These are phyloP conservation scores for Eristalis pertinax DNA, from an alignment of 2,888 invertebrate genomes.

Conservation along the genomic window DNA sequence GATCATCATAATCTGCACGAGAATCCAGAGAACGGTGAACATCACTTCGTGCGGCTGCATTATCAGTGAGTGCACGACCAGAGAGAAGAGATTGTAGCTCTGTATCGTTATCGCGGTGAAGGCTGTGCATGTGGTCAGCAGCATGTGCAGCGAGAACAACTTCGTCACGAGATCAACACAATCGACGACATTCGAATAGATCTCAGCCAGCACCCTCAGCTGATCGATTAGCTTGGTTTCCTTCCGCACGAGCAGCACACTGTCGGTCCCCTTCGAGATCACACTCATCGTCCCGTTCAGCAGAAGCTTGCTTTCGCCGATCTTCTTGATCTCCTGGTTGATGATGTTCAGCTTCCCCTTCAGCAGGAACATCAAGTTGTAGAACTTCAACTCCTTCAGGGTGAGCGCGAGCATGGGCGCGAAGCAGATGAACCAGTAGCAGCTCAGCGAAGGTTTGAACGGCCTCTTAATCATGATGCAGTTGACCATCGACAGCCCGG, in stretches of 20 bases:
- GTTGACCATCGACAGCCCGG: constrained; percentile 74
- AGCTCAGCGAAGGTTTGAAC: constrained; percentile 47
- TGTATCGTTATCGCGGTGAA: constrained; percentile 75
- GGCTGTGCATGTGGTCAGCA: constrained; percentile 73
- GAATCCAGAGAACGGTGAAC: constrained; percentile 74
- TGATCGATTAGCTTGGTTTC: constrained; percentile 27
- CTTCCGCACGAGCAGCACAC: background rate
- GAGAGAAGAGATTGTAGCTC: constrained; percentile 74
- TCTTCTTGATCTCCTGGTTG: constrained; percentile 58
- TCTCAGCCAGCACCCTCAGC: constrained; percentile 69
- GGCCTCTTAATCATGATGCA: constrained; percentile 73
- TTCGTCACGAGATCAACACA: constrained; percentile 71
- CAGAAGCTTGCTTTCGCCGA: constrained; percentile 26
- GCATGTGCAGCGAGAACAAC: constrained; percentile 74
- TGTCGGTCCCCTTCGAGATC: background rate
- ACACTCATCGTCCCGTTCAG: background rate
- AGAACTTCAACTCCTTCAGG: constrained; percentile 75
- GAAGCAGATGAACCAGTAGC: constrained; percentile 75
- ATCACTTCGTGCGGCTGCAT: constrained; percentile 70
- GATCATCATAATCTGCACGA: constrained; percentile 73
- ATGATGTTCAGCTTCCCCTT: constrained; percentile 73
- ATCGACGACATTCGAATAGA: constrained; percentile 72
- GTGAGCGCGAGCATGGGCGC: constrained; percentile 74
- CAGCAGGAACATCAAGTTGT: constrained; percentile 74
- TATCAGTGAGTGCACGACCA: constrained; percentile 67